These are phyloP conservation scores for Drosophila varians DNA, from an alignment of 1,140 invertebrate species.

Conservation along the genomic window DNA sequence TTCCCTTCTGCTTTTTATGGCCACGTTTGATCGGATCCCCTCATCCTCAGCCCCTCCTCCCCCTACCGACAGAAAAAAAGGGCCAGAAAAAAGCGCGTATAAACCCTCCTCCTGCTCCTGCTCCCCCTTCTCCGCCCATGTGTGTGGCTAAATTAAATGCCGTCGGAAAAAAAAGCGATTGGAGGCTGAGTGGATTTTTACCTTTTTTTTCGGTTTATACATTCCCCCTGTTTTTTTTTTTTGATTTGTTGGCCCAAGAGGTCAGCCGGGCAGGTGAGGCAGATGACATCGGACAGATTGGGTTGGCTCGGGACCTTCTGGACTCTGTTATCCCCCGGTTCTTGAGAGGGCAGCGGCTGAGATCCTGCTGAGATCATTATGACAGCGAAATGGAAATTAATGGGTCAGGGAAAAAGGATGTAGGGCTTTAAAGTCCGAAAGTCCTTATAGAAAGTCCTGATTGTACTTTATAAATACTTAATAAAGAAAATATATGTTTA, in stretches of 20 bases:
- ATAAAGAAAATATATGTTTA: too few relatives aligned
- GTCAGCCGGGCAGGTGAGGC: conserved; percentile 41
- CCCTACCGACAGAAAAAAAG: not conserved
- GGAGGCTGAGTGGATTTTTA: conserved; percentile 34
- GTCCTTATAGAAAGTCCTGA: too few relatives aligned
- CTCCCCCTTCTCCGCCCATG: not conserved
- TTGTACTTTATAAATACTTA: too few relatives aligned
- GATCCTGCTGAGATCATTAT: conserved; percentile 8
- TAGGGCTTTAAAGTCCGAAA: too few relatives aligned
- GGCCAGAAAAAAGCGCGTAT: not conserved
- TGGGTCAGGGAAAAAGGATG: too few relatives aligned
- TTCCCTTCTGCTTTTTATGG: conserved; percentile 46
- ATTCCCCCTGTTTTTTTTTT: conserved; percentile 21
- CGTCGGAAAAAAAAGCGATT: conserved; percentile 44
- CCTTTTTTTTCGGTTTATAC: conserved; percentile 19
- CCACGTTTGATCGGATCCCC: conserved; percentile 37
- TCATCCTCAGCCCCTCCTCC: not conserved
- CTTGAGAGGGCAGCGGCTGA: not conserved
- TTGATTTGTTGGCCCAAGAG: conserved; percentile 1
- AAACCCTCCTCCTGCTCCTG: not conserved
- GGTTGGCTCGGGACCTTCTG: conserved; percentile 13
- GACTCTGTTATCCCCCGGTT: not conserved
- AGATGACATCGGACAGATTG: conserved; percentile 48
- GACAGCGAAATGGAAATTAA: conserved; percentile 14
- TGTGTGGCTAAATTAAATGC: conserved; percentile 54